Conservation (phyloP, 2,888 invertebrate genomes). For the Zhuqinia jingwanae region DNA sequence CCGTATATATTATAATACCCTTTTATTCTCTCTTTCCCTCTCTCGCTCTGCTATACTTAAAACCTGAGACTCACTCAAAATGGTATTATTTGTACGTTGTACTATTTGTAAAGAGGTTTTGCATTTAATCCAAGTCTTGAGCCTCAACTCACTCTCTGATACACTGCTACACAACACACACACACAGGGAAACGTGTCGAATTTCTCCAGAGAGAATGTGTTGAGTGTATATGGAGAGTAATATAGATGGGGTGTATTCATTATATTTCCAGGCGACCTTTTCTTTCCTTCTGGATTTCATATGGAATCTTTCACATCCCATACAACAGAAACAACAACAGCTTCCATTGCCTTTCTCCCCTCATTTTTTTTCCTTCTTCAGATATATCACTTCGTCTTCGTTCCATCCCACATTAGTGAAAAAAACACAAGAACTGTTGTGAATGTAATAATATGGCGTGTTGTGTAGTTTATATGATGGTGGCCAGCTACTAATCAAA, state of each 20-base stretch:
- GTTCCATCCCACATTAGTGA: conserved; percentile 6
- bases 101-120: conserved; percentile 63
- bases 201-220: conserved; percentile 51
- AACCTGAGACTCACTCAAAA: conserved; percentile 20
- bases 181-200: conserved; percentile 38
- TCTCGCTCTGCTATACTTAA: no score
- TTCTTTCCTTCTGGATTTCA: neutral
- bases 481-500: conserved; percentile 53
- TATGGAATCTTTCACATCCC: no score
- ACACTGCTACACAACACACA: conserved; percentile 8
- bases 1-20: no score
- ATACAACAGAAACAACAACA: no score
- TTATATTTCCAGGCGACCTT: neutral
- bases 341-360: neutral
- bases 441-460: neutral
- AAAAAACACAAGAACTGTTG: conserved; percentile 33
- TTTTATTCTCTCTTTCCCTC: neutral
- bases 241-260: no score
- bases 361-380: neutral
- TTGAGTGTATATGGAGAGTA: no score
- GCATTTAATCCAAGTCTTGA: conserved; percentile 61
- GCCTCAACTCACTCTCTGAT: conserved; percentile 28
- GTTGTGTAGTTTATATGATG: no score
- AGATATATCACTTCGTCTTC: neutral
- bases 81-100: conserved; percentile 49